Evolutionary conservation across 2,113 vertebrate species (phyloP), one percentile per base, ranked within the genome.

Genomic region (Podiceps cristatus): DNA sequence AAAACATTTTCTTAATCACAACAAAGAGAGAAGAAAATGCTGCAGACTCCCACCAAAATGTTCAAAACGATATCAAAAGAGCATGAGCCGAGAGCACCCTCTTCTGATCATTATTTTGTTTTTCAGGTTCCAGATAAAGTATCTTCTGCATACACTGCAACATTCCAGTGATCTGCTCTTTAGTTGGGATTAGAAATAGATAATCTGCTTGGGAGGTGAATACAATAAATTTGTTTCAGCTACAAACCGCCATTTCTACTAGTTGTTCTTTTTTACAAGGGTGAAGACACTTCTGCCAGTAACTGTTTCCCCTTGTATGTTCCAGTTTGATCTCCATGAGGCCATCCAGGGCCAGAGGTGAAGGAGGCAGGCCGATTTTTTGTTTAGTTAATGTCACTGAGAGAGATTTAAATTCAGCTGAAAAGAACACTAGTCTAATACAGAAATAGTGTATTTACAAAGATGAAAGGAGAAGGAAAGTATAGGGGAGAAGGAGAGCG

Each of bases 11-110:
- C n/a, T 71, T 92, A 71, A 75, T 75, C 27, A 9, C 9, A 72
- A 58, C 24, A 86, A 63, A 69, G 42, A 69, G 23, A 63, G 31
- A 69, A 88, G 13, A 93, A 84, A 89, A 71, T 63, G 67, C 63
- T 60, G 27, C 23, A 55, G 50, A 49, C 17, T 92, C 29, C 45
- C 33, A 83, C 28, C 73, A 76, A 60, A 75, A 86, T 42, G 5
- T 66, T 86, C 49, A 58, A 75, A 81, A 58, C 5, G 27, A 74
- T 37, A 45, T 37, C 55, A 28, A 76, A 81, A 27, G 17, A 75
- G 42, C 53, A 52, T 72, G 76, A 96, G 83, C 86, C 74, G 67
- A 97, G 84, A 97, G 96, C 91, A 91, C 97, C 96, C 96, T 96
- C 97, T 97, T 96, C 96, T 97, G 97, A 93, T 83, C 85, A 69